Base-by-base conservation (phyloP, 2,797 vertebrate genomes). In the Arctocebus calabarensis region DNA sequence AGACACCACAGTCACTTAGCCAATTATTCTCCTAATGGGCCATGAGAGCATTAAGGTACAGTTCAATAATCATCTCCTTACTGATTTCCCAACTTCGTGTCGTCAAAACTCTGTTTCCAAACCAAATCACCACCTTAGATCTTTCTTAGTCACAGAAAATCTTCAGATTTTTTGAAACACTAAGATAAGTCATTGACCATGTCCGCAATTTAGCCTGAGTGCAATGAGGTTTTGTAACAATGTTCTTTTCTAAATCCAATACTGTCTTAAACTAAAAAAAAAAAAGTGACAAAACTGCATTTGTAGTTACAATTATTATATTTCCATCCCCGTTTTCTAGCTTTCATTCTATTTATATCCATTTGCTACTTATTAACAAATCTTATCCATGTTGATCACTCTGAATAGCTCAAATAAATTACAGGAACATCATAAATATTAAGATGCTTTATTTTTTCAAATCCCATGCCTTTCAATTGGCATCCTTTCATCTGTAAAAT, bases 371-470 rank as follows among this genome's bases (percentile, higher is more conserved):
- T 43, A 93, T 83, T 57, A 87, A 68, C 1, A 94, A 43, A 64
- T 59, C 77, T 25, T 74, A 9, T 43, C 45, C 22, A 78, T 32
- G 29, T 84, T 81, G 64, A 45, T 11, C 16, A 74, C 64, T 84
- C 13, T 59, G 29, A 90, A 94, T 2, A 92, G 8, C 12, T 45
- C 64, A 55, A 85, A n/a, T 77, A 45, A 85, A 34, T 86, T 66
- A 75, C 13, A 82, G 2, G 61, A 84, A 25, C 6, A 70, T 78
- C 29, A 34, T 45, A 86, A 29, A 74, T 74, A 74, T 17, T 73
- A 94, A 93, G n/a, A 84, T 71, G 34, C 34, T 70, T 88, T 89
- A 74, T 29, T 73, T 48, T 90, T 94, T 10, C 74, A 84, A 90
- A 92, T 7, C 40, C 40, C 16, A 34, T 43, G 70, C 37, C 71